Conservation (phyloP, 2,797 vertebrate genomes). For the Sebastes oblongus region DNA sequence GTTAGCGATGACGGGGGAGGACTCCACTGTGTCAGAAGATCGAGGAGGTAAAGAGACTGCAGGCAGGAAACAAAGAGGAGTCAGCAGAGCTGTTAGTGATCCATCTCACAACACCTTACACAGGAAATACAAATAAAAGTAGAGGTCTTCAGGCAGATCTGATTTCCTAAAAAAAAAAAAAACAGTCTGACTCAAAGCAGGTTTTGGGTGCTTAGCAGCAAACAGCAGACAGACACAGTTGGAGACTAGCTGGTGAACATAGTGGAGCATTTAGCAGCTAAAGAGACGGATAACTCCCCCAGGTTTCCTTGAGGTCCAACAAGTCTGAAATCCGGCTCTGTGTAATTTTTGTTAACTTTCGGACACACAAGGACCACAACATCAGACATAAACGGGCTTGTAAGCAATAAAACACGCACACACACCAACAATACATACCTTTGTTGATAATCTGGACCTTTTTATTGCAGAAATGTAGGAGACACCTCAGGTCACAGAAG, state of each 20-base stretch:
- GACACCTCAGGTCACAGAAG: constrained; percentile 92
- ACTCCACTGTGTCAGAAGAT: constrained; percentile 67
- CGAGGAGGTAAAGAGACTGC: constrained; percentile 23
- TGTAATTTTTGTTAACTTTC: neutral
- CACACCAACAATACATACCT: constrained; percentile 7
- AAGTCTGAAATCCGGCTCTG: neutral
- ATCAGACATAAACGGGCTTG: neutral
- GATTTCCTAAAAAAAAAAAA: neutral
- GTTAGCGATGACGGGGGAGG: constrained; percentile 89
- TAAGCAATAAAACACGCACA: neutral
- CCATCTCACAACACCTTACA: neutral
- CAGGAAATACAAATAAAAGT: neutral
- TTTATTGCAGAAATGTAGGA: constrained; percentile 89
- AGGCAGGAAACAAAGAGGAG: neutral
- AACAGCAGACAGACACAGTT: neutral
- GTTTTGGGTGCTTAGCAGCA: neutral
- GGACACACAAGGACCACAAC: neutral
- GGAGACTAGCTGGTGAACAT: neutral
- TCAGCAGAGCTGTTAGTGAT: neutral
- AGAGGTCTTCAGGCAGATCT: neutral
- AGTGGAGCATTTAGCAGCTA: neutral
- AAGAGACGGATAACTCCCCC: neutral
- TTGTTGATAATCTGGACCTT: constrained; percentile 1
- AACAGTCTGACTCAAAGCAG: neutral
- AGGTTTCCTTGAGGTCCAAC: too few relatives aligned